phyloP scores from a whole-genome alignment of 1,140 invertebrate species.

The Sminthurinus signatus region DNA sequence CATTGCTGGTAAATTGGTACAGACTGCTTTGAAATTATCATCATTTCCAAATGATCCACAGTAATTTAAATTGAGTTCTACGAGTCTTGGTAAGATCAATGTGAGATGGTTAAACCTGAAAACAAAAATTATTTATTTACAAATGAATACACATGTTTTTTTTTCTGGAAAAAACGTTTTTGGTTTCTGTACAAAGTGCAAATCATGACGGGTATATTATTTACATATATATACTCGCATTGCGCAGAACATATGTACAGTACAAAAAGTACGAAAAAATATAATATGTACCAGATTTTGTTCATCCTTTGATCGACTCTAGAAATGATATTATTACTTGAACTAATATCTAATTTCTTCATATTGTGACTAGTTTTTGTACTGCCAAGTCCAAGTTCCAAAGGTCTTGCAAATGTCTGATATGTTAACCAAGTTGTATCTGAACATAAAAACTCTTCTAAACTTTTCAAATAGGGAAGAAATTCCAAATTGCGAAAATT shows the following conservation, averaged over 20 bases:
- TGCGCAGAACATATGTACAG: too few relatives aligned
- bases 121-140: slow-evolving; percentile 4
- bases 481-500: slow-evolving; percentile 15
- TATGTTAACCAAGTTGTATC: slow-evolving; percentile 23
- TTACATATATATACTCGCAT: too few relatives aligned
- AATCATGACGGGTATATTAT: too few relatives aligned
- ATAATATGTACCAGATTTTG: slow-evolving; percentile 8
- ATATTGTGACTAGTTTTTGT: background rate
- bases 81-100: background rate
- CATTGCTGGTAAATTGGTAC: slow-evolving; percentile 7
- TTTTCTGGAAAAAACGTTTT: too few relatives aligned
- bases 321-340: slow-evolving; percentile 8
- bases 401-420: slow-evolving; percentile 4
- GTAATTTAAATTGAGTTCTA: slow-evolving; percentile 18
- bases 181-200: too few relatives aligned
- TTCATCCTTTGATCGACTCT: background rate
- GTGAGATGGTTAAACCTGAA: too few relatives aligned
- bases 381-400: slow-evolving; percentile 7
- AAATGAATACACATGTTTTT: too few relatives aligned
- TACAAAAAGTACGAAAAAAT: too few relatives aligned
- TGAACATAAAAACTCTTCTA: slow-evolving; percentile 13
- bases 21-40: slow-evolving; percentile 28
- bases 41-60: slow-evolving; percentile 26
- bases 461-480: slow-evolving; percentile 1
- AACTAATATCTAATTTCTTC: slow-evolving; percentile 9